Evolutionary conservation across 2,888 invertebrate species (phyloP).

Genomic region (Piscicola geometra): DNA sequence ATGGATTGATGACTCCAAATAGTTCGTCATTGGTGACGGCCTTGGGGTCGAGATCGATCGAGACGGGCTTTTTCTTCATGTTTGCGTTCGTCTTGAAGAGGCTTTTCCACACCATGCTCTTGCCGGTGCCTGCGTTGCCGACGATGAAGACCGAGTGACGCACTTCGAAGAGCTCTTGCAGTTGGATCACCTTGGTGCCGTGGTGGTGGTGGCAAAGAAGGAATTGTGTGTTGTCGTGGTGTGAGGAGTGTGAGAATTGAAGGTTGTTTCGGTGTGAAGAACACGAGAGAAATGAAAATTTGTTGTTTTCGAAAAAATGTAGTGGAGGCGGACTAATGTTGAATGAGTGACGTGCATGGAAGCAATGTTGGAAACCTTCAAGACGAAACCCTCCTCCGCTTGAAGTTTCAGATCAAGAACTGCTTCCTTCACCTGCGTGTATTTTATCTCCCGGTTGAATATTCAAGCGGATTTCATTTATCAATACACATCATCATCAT

Average conservation of each 20-base stretch:
- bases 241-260: too few species aligned
- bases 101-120: slow-evolving; percentile 90
- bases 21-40: slow-evolving; percentile 94
- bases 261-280: background rate
- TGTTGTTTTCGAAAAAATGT: background rate
- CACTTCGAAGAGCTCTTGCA: slow-evolving; percentile 89
- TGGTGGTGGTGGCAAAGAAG: too few species aligned
- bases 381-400: slow-evolving; percentile 90
- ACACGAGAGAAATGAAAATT: background rate
- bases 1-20: slow-evolving; percentile 92
- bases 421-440: slow-evolving; percentile 77
- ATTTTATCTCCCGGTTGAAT: too few species aligned
- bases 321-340: background rate
- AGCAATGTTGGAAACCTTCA: slow-evolving; percentile 72
- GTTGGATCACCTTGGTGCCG: slow-evolving; percentile 76
- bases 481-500: too few species aligned
- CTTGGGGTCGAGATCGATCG: slow-evolving; percentile 88
- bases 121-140: slow-evolving; percentile 78
- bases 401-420: slow-evolving; percentile 81
- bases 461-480: too few species aligned
- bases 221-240: too few species aligned
- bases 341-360: background rate
- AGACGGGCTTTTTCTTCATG: slow-evolving; percentile 76
- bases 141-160: slow-evolving; percentile 88
- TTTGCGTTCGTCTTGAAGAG: slow-evolving; percentile 85